Base-by-base conservation (phyloP, 2,113 vertebrate genomes). In the Cololabis saira region DNA sequence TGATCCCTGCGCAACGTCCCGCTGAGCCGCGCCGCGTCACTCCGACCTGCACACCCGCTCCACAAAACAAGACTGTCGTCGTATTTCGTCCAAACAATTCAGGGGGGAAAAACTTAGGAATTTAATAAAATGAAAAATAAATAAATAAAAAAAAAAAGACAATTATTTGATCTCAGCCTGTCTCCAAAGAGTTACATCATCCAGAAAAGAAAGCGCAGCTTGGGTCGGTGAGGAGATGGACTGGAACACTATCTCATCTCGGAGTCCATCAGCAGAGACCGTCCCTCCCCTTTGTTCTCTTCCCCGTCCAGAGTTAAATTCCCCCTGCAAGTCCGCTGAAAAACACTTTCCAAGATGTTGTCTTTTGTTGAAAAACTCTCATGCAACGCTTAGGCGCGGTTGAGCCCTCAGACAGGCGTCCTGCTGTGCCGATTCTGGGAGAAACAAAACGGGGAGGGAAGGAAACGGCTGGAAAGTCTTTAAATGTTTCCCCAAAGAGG, bases 111-210 rank as follows among this genome's bases (percentile, higher is more conserved):
- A 54, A 57, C 24, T 27, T 17, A 77, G 37, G 64, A 41, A 30
- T 41, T 10, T 12, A 30, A 14, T 2, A 17, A 37, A 16, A 12
- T 1, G 40, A 56, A 71, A 22, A 21, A 15, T 56, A 62, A 68
- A 58, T 27, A 44, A 19, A 24, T 22, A 9, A 30, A 42, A 19
- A 41, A 5, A 52, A 54, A 18, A 40, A 10, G 40, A 58, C 16
- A 61, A 75, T 41, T 33, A 66, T 53, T 78, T 43, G 45, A 76
- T 55, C 14, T 59, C 47, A 53, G 53, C 44, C 48, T 56, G 70
- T 80, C 73, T 71, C 61, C 60, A 76, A 85, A 72, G 50, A 60
- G 70, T 89, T 84, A 88, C 88, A 92, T 93, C 87, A 87, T 86
- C 78, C 74, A 75, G 61, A 56, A 61, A 79, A 61, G 75, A 30